Percentiles rank a stretch among this genome's conserved stretches.
Conservation (phyloP, 1,140 invertebrate species). For the Drosophila oshimai region DNA sequence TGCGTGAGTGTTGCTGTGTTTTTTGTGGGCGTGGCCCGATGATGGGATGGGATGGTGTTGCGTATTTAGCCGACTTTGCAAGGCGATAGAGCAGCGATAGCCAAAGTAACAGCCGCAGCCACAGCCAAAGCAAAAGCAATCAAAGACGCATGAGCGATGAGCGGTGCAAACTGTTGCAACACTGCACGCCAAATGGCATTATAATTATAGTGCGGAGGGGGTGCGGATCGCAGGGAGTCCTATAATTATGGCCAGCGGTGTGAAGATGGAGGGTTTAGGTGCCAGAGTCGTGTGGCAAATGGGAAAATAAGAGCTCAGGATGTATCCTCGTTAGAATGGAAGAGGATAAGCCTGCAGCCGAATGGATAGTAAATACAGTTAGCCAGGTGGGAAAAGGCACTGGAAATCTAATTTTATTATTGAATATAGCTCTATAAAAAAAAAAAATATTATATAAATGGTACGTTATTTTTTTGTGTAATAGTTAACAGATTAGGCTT, state of each 20-base stretch:
- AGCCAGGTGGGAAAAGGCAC: not conserved
- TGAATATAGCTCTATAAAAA: no score
- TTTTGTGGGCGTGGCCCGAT: conserved; percentile 51
- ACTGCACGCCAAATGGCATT: conserved; percentile 47
- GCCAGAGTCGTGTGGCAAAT: conserved; percentile 31
- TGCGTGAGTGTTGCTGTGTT: conserved; percentile 38
- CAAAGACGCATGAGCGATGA: conserved; percentile 48
- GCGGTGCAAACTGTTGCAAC: conserved; percentile 43
- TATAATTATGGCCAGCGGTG: conserved; percentile 53
- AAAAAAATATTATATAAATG: no score
- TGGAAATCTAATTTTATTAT: not conserved
- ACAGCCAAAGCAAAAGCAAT: conserved; percentile 25
- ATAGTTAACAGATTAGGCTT: no score
- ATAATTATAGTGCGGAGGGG: conserved; percentile 43
- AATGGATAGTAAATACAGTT: conserved; percentile 5
- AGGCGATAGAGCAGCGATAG: conserved; percentile 2
- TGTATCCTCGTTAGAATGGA: conserved; percentile 20
- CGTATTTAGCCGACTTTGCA: conserved; percentile 39
- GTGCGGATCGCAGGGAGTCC: not conserved
- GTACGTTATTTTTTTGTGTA: no score
- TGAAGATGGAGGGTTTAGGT: conserved; percentile 8
- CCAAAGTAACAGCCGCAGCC: conserved; percentile 6
- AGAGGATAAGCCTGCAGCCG: not conserved
- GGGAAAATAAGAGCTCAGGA: conserved; percentile 39
- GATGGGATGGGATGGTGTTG: no score